Evolutionary conservation across 2,113 vertebrate species (phyloP), one percentile per base, ranked within the genome.

Genomic region (Tetrax tetrax): DNA sequence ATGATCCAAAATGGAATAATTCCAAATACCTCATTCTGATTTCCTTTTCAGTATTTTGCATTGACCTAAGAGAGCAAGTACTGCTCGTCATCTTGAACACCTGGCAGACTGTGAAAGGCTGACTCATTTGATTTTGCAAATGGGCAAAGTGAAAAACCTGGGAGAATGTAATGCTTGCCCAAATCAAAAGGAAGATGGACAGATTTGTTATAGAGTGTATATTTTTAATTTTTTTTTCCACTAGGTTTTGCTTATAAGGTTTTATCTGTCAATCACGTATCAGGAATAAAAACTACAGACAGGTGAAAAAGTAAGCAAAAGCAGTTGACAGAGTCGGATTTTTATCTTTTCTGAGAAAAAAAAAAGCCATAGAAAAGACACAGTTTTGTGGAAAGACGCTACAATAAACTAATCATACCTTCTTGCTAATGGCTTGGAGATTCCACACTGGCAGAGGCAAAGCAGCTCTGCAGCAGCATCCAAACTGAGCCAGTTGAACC

Each of bases 11-110:
- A 65, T 59, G 60, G 76, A 95, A 91, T 63, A 71, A 88, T 95
- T 97, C 50, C 92, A 96, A 93, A 94, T 93, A 68, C 76, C 83
- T 92, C 8, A 19, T 88, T 89, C 50, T 85, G 64, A 79, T 93
- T 91, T 87, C 61, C 59, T 76, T 89, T 89, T 63, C 89, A 57
- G 19, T 53, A 45, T 90, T 97, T 90, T 75, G 51, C 31, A 35
- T 75, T 96, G 83, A 95, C 90, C 78, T 92, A 57, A 87, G 70
- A 70, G 48, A 97, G 50, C 86, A 83, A 38, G 53, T 53, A 86
- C 41, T 53, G 37, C 33, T 70, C 76, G 93, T 80, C 87, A 60
- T 87, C 90, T 96, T 95, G 87, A 95, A 84, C 90, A 94, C 71
- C 33, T 87, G 23, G 3, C 22, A 69, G 45, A 43, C 25, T 87